phyloP scores from a whole-genome alignment of 1,140 invertebrate genomes.

The Portunus trituberculatus region DNA sequence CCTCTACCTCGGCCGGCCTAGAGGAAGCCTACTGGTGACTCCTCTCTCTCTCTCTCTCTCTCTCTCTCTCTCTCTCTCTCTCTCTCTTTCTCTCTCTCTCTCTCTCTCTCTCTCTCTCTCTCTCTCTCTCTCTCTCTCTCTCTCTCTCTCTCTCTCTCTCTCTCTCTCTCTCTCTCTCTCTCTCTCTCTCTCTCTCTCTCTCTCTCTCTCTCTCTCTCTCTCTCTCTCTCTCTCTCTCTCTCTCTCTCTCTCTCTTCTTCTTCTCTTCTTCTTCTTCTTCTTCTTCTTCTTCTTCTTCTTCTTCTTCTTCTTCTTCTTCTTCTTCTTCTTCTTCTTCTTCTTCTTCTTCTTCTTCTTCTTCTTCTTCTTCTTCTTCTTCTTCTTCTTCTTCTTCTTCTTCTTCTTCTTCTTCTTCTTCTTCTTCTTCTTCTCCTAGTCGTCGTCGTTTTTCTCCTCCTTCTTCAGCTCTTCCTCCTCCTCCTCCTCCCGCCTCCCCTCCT shows the following conservation, averaged over 20 bases:
- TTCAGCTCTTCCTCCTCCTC: not conserved
- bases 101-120: not conserved
- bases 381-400: not conserved
- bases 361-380: conserved; percentile 42
- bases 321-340: conserved; percentile 5
- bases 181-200: not conserved
- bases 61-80: conserved; percentile 29
- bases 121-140: conserved; percentile 30
- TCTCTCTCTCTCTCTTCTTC: not conserved
- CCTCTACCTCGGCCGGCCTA: not conserved
- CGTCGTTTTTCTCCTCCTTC: not conserved
- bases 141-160: not conserved
- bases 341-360: conserved; percentile 41
- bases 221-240: conserved; percentile 18
- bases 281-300: not conserved
- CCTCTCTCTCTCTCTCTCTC: conserved; percentile 34
- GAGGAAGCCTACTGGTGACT: not conserved
- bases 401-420: not conserved
- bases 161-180: not conserved
- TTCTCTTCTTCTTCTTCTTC: no score
- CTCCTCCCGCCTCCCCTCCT: not conserved
- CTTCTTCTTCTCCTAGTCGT: not conserved
- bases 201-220: not conserved
- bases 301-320: no score
- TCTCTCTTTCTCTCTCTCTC: not conserved